Conservation (phyloP, 2,113 vertebrate species). For the Pristiophorus japonicus region DNA sequence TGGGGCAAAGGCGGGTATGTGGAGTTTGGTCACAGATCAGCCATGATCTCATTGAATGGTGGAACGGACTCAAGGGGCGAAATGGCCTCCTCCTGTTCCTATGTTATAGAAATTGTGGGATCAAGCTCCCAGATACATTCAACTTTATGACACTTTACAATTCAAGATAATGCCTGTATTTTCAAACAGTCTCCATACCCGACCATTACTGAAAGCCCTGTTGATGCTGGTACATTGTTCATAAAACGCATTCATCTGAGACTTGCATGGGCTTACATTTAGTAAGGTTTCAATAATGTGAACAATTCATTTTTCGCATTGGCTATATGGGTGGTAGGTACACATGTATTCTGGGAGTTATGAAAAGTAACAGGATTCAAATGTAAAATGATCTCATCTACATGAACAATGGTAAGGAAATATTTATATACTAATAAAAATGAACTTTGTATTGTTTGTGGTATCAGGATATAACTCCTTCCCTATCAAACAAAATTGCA, state of each 20-base stretch:
- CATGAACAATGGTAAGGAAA: neutral
- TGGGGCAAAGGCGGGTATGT: too few species aligned
- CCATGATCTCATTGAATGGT: too few species aligned
- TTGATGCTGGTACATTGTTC: neutral
- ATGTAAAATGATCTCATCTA: neutral
- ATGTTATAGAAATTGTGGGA: neutral
- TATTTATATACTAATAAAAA: neutral
- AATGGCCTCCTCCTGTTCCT: too few species aligned
- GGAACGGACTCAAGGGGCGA: too few species aligned
- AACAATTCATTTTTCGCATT: neutral
- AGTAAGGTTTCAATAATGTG: neutral
- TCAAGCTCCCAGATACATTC: neutral
- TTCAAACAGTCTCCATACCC: neutral
- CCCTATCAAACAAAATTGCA: neutral
- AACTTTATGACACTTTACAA: neutral
- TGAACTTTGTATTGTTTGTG: neutral
- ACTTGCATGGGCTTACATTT: neutral
- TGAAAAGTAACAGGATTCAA: neutral
- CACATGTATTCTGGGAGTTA: neutral
- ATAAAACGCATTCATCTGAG: neutral
- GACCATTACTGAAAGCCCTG: neutral
- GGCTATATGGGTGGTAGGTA: neutral
- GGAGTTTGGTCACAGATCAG: too few species aligned
- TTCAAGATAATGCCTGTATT: neutral
- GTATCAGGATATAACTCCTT: neutral